phyloP scores from a whole-genome alignment of 2,113 vertebrate genomes.

The Lycaon pictus region DNA sequence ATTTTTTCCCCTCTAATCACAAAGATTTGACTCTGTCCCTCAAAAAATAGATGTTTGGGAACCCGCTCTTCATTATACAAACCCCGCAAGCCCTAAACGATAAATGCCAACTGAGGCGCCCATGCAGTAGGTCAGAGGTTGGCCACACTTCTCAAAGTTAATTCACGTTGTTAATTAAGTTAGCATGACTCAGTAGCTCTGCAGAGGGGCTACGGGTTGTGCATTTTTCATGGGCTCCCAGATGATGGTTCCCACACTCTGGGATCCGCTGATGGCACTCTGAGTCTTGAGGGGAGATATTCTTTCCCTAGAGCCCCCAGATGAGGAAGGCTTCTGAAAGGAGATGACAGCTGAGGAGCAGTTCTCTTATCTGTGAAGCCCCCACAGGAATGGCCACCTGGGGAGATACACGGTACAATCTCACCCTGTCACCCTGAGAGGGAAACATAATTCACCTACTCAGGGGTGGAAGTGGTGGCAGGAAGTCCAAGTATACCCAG shows the following conservation, averaged over 20 bases:
- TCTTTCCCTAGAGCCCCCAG: neutral
- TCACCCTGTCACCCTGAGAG: neutral
- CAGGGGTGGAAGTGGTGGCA: neutral
- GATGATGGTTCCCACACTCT: neutral
- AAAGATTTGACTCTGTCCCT: neutral
- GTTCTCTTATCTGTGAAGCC: neutral
- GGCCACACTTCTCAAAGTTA: neutral
- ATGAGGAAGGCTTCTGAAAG: neutral
- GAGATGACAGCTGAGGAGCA: neutral
- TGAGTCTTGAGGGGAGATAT: neutral
- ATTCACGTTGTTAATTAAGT: neutral
- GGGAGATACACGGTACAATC: neutral
- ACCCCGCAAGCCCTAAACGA: neutral
- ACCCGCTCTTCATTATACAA: neutral
- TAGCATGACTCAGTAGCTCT: neutral
- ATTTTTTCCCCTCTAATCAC: neutral
- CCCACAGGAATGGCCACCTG: neutral
- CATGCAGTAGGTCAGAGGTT: neutral
- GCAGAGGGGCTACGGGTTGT: no score
- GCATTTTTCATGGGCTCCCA: neutral
- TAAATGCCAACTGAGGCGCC: neutral
- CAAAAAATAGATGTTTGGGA: neutral
- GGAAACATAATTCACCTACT: constrained; percentile 67
- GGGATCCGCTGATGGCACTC: neutral
- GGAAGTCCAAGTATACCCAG: constrained; percentile 64